Base-by-base conservation (phyloP, 2,888 invertebrate genomes). In the Drosophila nigritarsus region DNA sequence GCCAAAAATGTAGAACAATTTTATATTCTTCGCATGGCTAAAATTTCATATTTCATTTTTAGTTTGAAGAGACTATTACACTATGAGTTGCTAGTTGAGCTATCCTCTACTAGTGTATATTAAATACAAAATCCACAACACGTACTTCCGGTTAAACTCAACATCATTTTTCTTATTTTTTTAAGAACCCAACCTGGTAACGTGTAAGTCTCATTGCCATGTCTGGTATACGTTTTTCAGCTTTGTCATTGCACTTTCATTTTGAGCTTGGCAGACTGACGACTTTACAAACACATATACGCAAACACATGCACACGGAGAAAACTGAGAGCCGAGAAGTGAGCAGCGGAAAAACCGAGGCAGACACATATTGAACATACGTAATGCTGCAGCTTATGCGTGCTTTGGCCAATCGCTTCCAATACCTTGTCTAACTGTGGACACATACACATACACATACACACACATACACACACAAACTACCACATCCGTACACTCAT, bases 161-260 rank as follows among this genome's bases (percentile, higher is more conserved):
- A 64, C 67, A 73, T 73, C 69, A 70, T 69, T 67, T 68, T 56
- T 49, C 27, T 56, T n/a, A 24, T 65, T 48, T 66, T 61, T 50
- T 49, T n/a, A 32, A 38, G 40, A 59, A 55, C 32, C 36, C 18
- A 27, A 58, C 7, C 48, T 29, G 49, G 29, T 61, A 67, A 70
- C 51, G 62, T 65, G 67, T 67, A 67, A 70, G 73, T 73, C 69
- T 63, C 56, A 63, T 54, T 73, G 77, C 64, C 73, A 78, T 75
- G 66, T 75, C 73, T 70, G 55, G 65, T 59, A 62, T 71, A 74
- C 75, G 86, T 78, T 79, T 87, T 88, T 78, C 73, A 80, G 87
- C 89, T 82, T 83, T 88, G 90, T 90, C 90, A 88, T 80, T 86
- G 90, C 83, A 90, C 84, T 88, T 86, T 88, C 83, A 88, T 88